Evolutionary conservation across 1,140 invertebrate species (phyloP).

Genomic region (Hestina assimilis): DNA sequence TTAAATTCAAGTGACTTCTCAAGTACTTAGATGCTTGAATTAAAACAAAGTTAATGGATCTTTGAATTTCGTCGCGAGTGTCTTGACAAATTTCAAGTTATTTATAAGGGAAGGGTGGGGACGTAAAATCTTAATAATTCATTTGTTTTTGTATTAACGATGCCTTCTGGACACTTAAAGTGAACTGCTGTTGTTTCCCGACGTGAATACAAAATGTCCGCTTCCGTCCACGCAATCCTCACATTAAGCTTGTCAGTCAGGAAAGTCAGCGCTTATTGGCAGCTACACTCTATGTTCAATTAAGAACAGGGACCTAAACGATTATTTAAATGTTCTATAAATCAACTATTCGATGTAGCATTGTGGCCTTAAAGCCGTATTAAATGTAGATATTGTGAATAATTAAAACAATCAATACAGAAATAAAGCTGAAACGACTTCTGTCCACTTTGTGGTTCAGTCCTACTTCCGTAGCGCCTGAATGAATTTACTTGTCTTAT

Average conservation of each 20-base stretch:
- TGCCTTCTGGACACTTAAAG: conserved; percentile 48
- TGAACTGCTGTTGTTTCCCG: conserved; percentile 31
- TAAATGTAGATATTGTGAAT: neutral
- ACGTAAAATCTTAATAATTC: conserved; percentile 53
- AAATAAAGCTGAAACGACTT: no score
- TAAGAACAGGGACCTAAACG: conserved; percentile 17
- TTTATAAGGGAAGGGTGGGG: conserved; percentile 27
- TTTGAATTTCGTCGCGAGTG: conserved; percentile 20
- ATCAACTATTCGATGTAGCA: neutral
- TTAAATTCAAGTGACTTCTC: conserved; percentile 30
- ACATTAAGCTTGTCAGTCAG: conserved; percentile 64
- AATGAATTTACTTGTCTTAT: no score
- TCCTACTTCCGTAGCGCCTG: no score
- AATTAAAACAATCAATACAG: no score
- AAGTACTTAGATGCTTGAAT: conserved; percentile 30
- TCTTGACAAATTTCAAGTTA: conserved; percentile 27
- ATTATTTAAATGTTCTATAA: conserved; percentile 6
- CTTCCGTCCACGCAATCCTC: conserved; percentile 61
- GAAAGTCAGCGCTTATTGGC: conserved; percentile 44
- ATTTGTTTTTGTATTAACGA: conserved; percentile 65
- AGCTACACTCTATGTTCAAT: conserved; percentile 34
- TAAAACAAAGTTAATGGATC: conserved; percentile 40
- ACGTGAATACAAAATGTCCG: conserved; percentile 52
- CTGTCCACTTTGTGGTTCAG: no score
- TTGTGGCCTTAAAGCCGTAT: neutral